These are phyloP conservation scores for Odontocerum albicorne DNA, from an alignment of 2,888 invertebrate species.

Conservation along the genomic window DNA sequence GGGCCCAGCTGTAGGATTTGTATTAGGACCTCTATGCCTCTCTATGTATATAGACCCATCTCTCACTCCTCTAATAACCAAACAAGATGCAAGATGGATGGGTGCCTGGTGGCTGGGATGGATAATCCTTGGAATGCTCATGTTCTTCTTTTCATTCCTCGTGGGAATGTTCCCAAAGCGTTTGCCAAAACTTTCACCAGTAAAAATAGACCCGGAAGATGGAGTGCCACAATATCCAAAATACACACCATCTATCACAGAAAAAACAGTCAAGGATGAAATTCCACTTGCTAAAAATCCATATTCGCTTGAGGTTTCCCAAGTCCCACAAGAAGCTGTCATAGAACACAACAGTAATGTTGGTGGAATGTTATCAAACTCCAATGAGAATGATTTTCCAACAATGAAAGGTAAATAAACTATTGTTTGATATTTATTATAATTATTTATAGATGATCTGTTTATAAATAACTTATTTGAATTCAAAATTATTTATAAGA, in stretches of 20 bases:
- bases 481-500: no score
- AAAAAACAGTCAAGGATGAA: slow-evolving; percentile 27
- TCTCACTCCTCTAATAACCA: slow-evolving; percentile 60
- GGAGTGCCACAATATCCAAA: slow-evolving; percentile 34
- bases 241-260: slow-evolving; percentile 36
- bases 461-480: no score
- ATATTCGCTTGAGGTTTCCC: slow-evolving; percentile 1
- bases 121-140: slow-evolving; percentile 56
- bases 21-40: slow-evolving; percentile 51
- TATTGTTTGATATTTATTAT: background rate
- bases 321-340: slow-evolving; percentile 17
- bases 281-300: slow-evolving; percentile 28
- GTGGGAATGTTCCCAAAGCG: slow-evolving; percentile 67
- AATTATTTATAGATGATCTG: no score
- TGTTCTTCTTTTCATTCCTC: slow-evolving; percentile 62
- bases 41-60: slow-evolving; percentile 58
- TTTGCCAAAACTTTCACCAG: slow-evolving; percentile 48
- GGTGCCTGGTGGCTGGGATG: slow-evolving; percentile 80
- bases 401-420: slow-evolving; percentile 43
- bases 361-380: slow-evolving; percentile 2
- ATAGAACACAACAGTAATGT: slow-evolving; percentile 19
- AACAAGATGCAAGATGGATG: slow-evolving; percentile 67
- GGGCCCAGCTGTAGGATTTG: slow-evolving; percentile 63
- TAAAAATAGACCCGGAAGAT: slow-evolving; percentile 24
- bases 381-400: slow-evolving; percentile 42